A percentile compares a stretch with the other conserved stretches of the same genome.
These are phyloP conservation scores for Apodemus speciosus DNA, from an alignment of 2,113 vertebrate genomes.

Conservation along the genomic window DNA sequence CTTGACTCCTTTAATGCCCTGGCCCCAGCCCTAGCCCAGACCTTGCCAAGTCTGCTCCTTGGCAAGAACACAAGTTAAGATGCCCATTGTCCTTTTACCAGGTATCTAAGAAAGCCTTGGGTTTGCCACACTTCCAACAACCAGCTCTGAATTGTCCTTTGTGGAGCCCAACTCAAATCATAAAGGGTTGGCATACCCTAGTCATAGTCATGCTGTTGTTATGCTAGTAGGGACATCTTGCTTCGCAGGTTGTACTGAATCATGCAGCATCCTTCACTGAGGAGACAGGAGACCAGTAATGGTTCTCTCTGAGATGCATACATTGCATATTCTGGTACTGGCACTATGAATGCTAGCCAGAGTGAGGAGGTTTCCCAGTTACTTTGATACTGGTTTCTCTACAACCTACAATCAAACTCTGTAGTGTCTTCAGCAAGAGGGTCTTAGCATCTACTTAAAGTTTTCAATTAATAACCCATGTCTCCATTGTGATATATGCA, in stretches of 20 bases:
- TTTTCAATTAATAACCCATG: background rate
- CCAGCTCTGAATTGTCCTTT: background rate
- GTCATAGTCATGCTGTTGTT: background rate
- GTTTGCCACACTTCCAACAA: background rate
- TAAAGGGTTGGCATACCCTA: background rate
- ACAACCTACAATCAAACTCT: background rate
- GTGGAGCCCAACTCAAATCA: background rate
- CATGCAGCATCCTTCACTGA: background rate
- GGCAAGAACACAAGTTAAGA: background rate
- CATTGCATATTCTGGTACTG: background rate
- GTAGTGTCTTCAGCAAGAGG: background rate
- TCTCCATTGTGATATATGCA: no score
- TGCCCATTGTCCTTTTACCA: background rate
- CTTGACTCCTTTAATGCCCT: background rate
- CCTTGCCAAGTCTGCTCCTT: background rate
- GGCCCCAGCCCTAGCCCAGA: background rate
- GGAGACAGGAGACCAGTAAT: no score
- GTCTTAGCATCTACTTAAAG: background rate
- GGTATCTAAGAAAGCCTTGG: background rate
- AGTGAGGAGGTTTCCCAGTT: background rate
- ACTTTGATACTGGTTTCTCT: background rate
- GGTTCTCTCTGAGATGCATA: background rate
- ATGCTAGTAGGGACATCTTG: background rate
- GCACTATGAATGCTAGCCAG: background rate
- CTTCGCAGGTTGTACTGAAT: background rate